These are phyloP conservation scores for Melanotaenia maccullochi DNA, from an alignment of 2,797 vertebrate species.

Conservation along the genomic window DNA sequence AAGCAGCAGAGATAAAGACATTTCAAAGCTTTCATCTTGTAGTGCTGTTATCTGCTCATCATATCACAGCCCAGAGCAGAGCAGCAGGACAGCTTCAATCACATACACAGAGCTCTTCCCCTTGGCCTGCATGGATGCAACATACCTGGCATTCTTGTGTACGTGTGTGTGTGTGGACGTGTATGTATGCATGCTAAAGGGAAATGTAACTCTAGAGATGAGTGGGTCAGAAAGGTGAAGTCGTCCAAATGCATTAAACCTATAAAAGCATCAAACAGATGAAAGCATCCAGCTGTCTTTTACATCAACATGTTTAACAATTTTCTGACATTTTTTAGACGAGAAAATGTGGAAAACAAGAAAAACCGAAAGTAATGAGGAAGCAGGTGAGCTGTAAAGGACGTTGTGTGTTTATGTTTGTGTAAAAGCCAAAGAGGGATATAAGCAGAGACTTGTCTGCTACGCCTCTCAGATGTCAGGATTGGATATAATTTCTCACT, in stretches of 20 bases:
- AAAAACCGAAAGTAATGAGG: constrained; percentile 7
- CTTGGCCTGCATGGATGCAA: constrained; percentile 49
- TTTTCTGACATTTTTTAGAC: background rate
- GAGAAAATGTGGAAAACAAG: background rate
- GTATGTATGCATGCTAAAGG: constrained; percentile 9
- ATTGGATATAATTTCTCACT: constrained; percentile 60
- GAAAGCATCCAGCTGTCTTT: background rate
- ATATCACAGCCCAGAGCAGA: constrained; percentile 67
- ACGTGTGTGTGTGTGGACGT: constrained; percentile 15
- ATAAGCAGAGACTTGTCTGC: constrained; percentile 65
- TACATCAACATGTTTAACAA: background rate
- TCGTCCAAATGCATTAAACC: background rate
- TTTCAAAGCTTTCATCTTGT: constrained; percentile 69
- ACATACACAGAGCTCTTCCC: constrained; percentile 58
- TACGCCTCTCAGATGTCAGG: constrained; percentile 55
- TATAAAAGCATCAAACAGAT: background rate
- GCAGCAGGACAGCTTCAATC: constrained; percentile 62
- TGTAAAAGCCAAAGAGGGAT: constrained; percentile 27
- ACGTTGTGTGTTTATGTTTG: constrained; percentile 25
- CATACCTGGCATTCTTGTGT: constrained; percentile 71
- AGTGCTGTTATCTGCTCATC: constrained; percentile 65
- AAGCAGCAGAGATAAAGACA: constrained; percentile 59
- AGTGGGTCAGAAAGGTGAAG: background rate
- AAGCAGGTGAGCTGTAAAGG: background rate
- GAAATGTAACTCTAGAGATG: constrained; percentile 1